A percentile compares a stretch with the other conserved stretches of the same genome.
Conservation (phyloP, 1,140 invertebrate genomes). For the Drepana arcuata region DNA sequence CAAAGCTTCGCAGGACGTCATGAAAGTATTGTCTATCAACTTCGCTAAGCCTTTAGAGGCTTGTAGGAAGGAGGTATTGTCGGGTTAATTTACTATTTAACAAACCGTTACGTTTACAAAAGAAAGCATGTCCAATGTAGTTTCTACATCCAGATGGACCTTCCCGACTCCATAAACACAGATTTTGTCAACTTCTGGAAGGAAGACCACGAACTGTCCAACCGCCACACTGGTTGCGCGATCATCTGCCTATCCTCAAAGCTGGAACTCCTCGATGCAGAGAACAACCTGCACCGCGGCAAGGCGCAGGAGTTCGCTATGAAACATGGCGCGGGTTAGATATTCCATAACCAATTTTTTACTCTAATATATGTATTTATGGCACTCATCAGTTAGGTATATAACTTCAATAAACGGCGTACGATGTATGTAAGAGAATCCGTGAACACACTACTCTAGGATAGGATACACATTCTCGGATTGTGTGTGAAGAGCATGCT, state of each 20-base stretch:
- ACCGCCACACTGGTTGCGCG: conserved; percentile 24
- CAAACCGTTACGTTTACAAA: too few species aligned
- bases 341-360: too few species aligned
- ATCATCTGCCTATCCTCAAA: conserved; percentile 25
- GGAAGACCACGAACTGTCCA: conserved; percentile 17
- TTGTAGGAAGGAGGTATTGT: background rate
- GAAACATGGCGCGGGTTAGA: conserved; percentile 27
- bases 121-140: too few species aligned
- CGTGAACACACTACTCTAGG: too few species aligned
- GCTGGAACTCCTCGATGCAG: conserved; percentile 24
- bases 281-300: conserved; percentile 24
- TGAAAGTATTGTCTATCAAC: background rate
- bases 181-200: conserved; percentile 39
- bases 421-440: too few species aligned
- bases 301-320: conserved; percentile 23
- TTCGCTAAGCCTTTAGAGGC: background rate
- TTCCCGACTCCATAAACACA: conserved; percentile 15
- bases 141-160: conserved; percentile 14
- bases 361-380: too few species aligned
- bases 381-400: too few species aligned
- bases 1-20: background rate
- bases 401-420: too few species aligned
- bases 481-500: too few species aligned
- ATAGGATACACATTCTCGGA: too few species aligned
- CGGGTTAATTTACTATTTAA: too few species aligned